phyloP scores from a whole-genome alignment of 2,113 vertebrate species.

The Sorex fumeus region DNA sequence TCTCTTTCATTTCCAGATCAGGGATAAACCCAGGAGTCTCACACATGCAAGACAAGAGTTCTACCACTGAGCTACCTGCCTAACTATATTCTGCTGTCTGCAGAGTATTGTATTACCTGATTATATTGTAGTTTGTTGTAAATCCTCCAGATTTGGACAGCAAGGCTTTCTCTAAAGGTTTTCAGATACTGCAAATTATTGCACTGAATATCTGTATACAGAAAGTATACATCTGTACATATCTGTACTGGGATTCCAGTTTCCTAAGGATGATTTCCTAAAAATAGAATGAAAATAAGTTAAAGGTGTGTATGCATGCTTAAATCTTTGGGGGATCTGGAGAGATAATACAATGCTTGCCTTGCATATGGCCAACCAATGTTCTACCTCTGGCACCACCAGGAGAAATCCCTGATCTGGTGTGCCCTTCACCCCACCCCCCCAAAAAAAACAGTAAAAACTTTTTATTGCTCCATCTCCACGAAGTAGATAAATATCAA shows the following conservation, averaged over 20 bases:
- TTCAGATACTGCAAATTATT: not conserved
- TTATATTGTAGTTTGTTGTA: not conserved
- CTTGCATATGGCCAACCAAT: too few relatives aligned
- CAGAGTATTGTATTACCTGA: not conserved
- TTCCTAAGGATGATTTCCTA: constrained; percentile 1
- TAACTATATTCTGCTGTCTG: not conserved
- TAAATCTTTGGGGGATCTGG: too few relatives aligned
- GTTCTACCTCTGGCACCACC: too few relatives aligned
- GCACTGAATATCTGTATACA: not conserved
- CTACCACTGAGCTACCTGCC: too few relatives aligned
- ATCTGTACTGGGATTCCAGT: not conserved
- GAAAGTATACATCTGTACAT: not conserved
- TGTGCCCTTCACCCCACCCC: not conserved
- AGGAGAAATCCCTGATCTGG: too few relatives aligned
- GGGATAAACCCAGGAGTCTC: too few relatives aligned
- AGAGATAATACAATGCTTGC: too few relatives aligned
- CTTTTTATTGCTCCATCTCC: not conserved
- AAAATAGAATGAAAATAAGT: not conserved
- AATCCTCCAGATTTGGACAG: not conserved
- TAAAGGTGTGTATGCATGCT: not conserved
- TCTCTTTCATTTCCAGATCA: too few relatives aligned
- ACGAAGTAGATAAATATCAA: not conserved
- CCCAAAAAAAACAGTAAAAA: too few relatives aligned
- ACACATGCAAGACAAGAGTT: too few relatives aligned
- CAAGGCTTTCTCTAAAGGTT: not conserved